Base-by-base conservation (phyloP, 53 echinoderm and acorn worm genomes). In the Paracentrotus lividus region DNA sequence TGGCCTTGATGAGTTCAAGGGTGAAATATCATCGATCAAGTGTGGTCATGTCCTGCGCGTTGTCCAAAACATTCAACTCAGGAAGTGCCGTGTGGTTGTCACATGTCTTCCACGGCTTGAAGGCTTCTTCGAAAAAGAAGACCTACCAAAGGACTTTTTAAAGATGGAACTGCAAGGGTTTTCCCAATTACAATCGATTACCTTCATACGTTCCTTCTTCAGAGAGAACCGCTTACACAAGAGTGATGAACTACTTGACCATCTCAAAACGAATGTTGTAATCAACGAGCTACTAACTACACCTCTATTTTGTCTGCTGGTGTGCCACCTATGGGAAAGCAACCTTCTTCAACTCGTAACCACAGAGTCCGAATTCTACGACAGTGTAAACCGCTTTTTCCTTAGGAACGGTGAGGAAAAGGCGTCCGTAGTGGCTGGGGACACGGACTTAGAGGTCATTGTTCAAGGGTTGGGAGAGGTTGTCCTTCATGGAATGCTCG, bases 141-240 rank as follows among this genome's bases (percentile, higher is more conserved):
- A 89, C 58, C 29, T 89, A 24, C 61, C 89, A 34, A 89, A 64
- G 7, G 65, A 44, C 60, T 89, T 36, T 24, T 26, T 64, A 10
- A 89, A 89, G 89, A 44, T 89, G n/a, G 89, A 89, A 8, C 44
- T 89, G 0, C 57, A 44, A n/a, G 89, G 89, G 1, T 42, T 89
- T 61, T 43, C 89, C 42, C 44, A 43, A 2, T 36, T 38, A 45
- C 61, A 89, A 13, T 38, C 65, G 8, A 40, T 29, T n/a, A 21
- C 56, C 1, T 89, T 61, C 89, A 65, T 89, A 32, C 60, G 55
- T 34, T 43, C 54, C 13, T 89, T 61, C 65, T 89, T 89, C 89
- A 24, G 24, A 12, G 65, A 64, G 4, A 40, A 87, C 13, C n/a
- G 2, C 0, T n/a, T 43, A 18, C 65, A 61, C 56, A 38, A n/a